Evolutionary conservation across 1,140 invertebrate species (phyloP).

Genomic region (Drosophila ercepeae): DNA sequence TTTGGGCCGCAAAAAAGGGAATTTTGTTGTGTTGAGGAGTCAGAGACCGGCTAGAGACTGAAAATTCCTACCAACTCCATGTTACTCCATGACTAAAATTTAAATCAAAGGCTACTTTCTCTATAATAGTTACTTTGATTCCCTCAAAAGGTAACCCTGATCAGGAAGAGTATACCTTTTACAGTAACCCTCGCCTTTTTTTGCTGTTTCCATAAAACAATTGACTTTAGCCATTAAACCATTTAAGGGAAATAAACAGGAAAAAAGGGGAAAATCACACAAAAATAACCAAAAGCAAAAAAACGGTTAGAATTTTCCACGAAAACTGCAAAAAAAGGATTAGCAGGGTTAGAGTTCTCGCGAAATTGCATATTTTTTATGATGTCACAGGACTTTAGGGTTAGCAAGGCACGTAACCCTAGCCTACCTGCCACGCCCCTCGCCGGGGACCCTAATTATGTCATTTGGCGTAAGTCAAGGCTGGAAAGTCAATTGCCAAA

Average conservation of each 20-base stretch:
- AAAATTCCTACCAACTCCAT: not conserved
- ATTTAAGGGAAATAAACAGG: conserved; percentile 34
- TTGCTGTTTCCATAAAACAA: conserved; percentile 57
- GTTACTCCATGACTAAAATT: no score
- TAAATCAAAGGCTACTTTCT: not conserved
- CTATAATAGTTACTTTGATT: not conserved
- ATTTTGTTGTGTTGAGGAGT: not conserved
- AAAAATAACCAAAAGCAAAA: conserved; percentile 22
- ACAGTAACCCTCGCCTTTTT: no score
- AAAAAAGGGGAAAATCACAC: conserved; percentile 31
- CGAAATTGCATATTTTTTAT: conserved; percentile 74
- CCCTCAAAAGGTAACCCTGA: not conserved
- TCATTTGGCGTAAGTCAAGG: conserved; percentile 78
- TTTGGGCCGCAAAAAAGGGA: not conserved
- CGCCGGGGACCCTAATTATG: conserved; percentile 59
- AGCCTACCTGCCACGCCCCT: conserved; percentile 53
- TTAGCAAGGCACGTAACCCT: conserved; percentile 25
- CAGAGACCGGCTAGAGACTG: conserved; percentile 18
- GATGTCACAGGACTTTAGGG: conserved; percentile 24
- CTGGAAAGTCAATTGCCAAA: conserved; percentile 73
- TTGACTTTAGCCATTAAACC: conserved; percentile 75
- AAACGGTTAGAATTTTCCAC: conserved; percentile 25
- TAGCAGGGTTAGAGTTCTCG: conserved; percentile 64
- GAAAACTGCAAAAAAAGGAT: conserved; percentile 63
- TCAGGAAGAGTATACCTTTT: no score